Evolutionary conservation across 1,140 invertebrate genomes (phyloP), one percentile per base, ranked within the genome.

Genomic region (Eupristina koningsbergeri): DNA sequence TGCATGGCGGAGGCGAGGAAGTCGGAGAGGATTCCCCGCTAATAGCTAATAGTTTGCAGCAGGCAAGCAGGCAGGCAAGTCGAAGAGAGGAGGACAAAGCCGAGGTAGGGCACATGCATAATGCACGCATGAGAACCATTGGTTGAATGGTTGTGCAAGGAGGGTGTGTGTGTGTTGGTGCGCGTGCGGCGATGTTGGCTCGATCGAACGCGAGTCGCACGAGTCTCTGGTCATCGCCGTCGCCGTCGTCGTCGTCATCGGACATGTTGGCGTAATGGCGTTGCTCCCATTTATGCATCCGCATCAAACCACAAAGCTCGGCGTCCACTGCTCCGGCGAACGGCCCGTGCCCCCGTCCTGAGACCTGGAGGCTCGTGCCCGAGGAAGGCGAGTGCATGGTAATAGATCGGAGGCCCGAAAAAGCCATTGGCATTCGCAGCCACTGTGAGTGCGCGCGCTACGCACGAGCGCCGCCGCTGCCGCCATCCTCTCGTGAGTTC

Each of bases 181-280:
- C 22, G 75, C 69, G 47, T 80, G 29, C 29, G 31, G 29, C 53
- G n/a, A 75, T 83, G 75, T 75, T 75, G 78, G 81, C 64, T 83
- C 81, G 61, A 83, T 83, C 81, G 75, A 83, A 83, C 81, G 64
- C 47, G 8, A 77, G 75, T 61, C 73, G n/a, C 45, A 75, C 58
- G 47, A 34, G 31, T 53, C 47, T 22, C n/a, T n/a, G n/a, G n/a
- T n/a, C n/a, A n/a, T n/a, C 26, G 34, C 39, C 31, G 34, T 47
- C 71, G 45, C 63, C 22, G 74, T 69, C 45, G 61, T 77, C 19
- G 81, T 83, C 74, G 39, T 61, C 34, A 45, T 64, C 73, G 58
- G 80, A 82, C 73, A 82, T 82, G 80, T 82, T 76, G 58, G 71
- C 58, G 29, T 75, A 76, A 53, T 67, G 63, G 63, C 63, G 41